Evolutionary conservation across 1,140 invertebrate species (phyloP).

Genomic region (Chymomyza costata): DNA sequence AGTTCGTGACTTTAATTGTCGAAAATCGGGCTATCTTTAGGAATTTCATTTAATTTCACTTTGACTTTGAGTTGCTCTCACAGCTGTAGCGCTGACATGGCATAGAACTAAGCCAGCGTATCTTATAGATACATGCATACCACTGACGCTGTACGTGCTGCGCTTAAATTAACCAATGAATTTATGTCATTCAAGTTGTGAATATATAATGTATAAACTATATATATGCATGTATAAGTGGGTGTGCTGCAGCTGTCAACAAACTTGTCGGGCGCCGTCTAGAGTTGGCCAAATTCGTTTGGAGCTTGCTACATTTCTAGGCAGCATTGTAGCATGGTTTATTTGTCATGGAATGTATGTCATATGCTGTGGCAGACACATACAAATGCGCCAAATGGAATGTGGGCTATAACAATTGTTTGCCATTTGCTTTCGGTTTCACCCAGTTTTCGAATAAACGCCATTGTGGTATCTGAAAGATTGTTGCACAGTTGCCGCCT

Average conservation of each 20-base stretch:
- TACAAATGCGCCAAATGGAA: slow-evolving; percentile 45
- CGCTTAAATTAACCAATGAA: slow-evolving; percentile 60
- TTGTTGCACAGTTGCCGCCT: slow-evolving; percentile 45
- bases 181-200: slow-evolving; percentile 62
- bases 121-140: slow-evolving; percentile 3
- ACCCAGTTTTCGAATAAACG: background rate
- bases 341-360: slow-evolving; percentile 66
- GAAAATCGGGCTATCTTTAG: slow-evolving; percentile 23
- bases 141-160: slow-evolving; percentile 44
- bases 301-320: slow-evolving; percentile 45
- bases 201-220: background rate
- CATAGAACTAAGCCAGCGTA: slow-evolving; percentile 33
- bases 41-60: slow-evolving; percentile 63
- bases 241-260: slow-evolving; percentile 24
- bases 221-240: slow-evolving; percentile 9
- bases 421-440: too few relatives aligned
- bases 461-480: slow-evolving; percentile 22
- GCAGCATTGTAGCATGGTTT: slow-evolving; percentile 36
- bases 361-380: slow-evolving; percentile 54
- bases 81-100: slow-evolving; percentile 40
- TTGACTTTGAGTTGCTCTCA: slow-evolving; percentile 22
- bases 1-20: slow-evolving; percentile 51
- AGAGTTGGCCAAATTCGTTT: slow-evolving; percentile 50
- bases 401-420: slow-evolving; percentile 48
- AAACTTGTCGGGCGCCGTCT: background rate